A percentile compares a stretch with the other conserved stretches of the same genome.
phyloP scores from a whole-genome alignment of 2,113 vertebrate genomes.

The Pseudorasbora parva region DNA sequence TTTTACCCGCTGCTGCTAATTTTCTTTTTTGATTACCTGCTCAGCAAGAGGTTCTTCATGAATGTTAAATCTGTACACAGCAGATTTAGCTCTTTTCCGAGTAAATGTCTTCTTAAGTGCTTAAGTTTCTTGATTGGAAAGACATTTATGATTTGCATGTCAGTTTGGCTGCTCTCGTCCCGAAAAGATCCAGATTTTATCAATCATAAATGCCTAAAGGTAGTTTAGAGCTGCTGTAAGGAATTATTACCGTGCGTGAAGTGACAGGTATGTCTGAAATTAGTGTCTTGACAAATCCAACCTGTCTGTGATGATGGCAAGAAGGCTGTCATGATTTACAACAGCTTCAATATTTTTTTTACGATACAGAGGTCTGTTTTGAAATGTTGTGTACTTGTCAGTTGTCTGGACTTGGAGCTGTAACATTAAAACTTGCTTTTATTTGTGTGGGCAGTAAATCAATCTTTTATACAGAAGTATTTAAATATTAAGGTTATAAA shows the following conservation, averaged over 20 bases:
- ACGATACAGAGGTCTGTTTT: neutral
- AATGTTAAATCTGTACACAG: conserved; percentile 14
- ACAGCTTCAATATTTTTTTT: neutral
- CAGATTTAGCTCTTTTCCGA: neutral
- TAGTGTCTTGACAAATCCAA: too few species aligned
- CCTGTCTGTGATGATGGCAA: neutral
- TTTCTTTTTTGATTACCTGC: conserved; percentile 7
- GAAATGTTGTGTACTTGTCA: neutral
- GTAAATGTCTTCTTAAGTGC: neutral
- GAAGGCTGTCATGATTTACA: neutral
- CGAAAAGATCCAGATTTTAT: conserved; percentile 50
- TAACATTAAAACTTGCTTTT: neutral
- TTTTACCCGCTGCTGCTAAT: conserved; percentile 24
- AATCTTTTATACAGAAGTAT: neutral
- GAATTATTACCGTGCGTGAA: neutral
- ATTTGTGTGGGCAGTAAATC: too few species aligned
- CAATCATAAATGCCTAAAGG: neutral
- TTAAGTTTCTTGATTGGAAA: neutral
- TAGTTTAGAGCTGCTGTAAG: neutral
- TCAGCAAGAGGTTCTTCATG: conserved; percentile 6
- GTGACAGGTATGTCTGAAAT: neutral
- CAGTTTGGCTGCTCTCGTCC: conserved; percentile 19
- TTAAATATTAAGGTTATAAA: neutral
- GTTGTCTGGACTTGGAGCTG: neutral
- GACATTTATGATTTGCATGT: conserved; percentile 31